These are phyloP conservation scores for Agrilus mali DNA, from an alignment of 2,888 invertebrate genomes.

Conservation along the genomic window DNA sequence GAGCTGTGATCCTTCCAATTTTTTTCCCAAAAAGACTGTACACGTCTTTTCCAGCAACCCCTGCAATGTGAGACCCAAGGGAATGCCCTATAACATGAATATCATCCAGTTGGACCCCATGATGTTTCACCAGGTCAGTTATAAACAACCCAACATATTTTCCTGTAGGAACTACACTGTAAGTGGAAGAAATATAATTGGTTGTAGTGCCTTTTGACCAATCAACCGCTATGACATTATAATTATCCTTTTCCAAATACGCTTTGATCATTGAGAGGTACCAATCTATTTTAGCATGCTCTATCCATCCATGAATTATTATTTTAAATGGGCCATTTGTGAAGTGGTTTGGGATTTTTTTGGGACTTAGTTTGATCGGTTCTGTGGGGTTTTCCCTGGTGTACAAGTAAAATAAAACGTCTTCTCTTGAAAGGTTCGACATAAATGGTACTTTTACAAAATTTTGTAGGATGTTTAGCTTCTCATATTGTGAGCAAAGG, in stretches of 20 bases:
- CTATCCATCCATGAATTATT: constrained; percentile 38
- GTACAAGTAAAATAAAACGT: constrained; percentile 6
- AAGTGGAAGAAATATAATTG: constrained; percentile 24
- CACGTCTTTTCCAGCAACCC: constrained; percentile 22
- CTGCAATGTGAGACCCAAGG: constrained; percentile 26
- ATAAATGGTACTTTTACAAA: no score
- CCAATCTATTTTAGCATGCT: constrained; percentile 27
- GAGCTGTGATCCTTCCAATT: constrained; percentile 34
- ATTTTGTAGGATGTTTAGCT: no score
- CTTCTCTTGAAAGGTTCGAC: neutral
- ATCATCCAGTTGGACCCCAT: constrained; percentile 10
- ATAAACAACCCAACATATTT: constrained; percentile 21
- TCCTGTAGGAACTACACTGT: constrained; percentile 20
- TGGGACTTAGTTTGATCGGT: constrained; percentile 2
- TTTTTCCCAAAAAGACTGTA: constrained; percentile 14
- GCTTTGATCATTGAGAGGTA: constrained; percentile 26
- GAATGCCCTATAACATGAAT: constrained; percentile 28
- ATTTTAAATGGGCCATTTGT: constrained; percentile 25
- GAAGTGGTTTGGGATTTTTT: neutral
- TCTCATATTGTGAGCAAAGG: no score
- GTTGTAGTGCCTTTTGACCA: constrained; percentile 31
- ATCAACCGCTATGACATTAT: constrained; percentile 39
- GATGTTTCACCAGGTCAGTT: constrained; percentile 9
- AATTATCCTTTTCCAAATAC: constrained; percentile 31
- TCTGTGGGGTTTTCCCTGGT: constrained; percentile 7